A percentile compares a stretch with the other conserved stretches of the same genome.
These are phyloP conservation scores for Nyctereutes procyonoides DNA, from an alignment of 2,113 vertebrate species.

Conservation along the genomic window DNA sequence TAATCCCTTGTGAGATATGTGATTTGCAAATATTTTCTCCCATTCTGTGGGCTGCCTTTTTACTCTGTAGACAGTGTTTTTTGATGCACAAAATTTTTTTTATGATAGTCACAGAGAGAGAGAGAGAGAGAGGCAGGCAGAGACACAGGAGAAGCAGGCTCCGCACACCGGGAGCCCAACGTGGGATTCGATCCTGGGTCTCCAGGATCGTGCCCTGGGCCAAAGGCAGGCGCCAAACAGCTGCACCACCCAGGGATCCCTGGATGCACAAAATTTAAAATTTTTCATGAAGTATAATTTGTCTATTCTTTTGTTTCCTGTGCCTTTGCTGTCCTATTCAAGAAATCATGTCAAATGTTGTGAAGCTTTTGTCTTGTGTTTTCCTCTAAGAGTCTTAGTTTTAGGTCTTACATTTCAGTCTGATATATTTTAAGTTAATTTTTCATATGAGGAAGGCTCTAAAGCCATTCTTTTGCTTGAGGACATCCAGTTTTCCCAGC, in stretches of 20 bases:
- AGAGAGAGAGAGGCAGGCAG: no score
- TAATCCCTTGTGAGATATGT: not conserved
- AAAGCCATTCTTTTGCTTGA: not conserved
- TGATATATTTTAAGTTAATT: not conserved
- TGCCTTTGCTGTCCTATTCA: not conserved
- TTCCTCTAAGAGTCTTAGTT: not conserved
- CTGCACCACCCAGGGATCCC: no score
- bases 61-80: not conserved
- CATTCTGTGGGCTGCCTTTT: not conserved
- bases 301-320: not conserved
- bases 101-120: no score
- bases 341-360: not conserved
- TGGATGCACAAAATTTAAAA: not conserved
- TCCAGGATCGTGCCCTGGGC: no score
- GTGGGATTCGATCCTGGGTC: no score
- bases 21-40: not conserved
- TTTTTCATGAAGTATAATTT: not conserved
- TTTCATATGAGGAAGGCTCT: not conserved
- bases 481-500: not conserved
- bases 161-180: no score
- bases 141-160: no score
- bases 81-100: not conserved
- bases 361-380: not conserved
- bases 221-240: no score
- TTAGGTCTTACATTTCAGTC: not conserved